Evolutionary conservation across 2,797 vertebrate species (phyloP), one percentile per base, ranked within the genome.

Genomic region (Gallirallus australis): DNA sequence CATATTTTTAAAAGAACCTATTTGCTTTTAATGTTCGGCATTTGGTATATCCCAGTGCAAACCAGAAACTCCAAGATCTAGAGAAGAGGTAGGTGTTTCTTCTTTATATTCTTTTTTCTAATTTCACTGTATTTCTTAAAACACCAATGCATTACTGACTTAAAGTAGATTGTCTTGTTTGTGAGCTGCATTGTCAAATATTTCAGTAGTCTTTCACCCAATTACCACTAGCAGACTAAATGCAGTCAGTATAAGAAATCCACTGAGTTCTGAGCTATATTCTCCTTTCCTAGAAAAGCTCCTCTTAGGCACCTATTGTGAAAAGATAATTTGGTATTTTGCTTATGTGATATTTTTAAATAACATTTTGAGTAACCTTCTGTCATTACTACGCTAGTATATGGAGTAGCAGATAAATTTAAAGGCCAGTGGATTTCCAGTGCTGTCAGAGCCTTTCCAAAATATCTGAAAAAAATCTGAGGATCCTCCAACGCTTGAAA

Each of bases 271-370:
- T 70, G 60, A 82, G 21, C 31, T 82, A 4, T 72, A 23, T 47
- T 73, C 12, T n/a, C 3, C 4, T 9, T 81, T 40, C 42, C 17
- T 61, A 42, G 45, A 72, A 93, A 82, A 81, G 8, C 12, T 86
- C 17, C 12, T n/a, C 28, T 82, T 71, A 79, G 69, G 81, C 28
- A 50, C 25, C 37, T 66, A 37, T 54, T 72, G 57, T 50, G 72
- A 83, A 61, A 48, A 78, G 42, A 56, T 81, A 52, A 75, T 65
- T 86, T 75, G 31, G 48, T 81, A 88, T 95, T 95, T 83, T 81
- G 33, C 39, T 78, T 83, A 42, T 48, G 7, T 37, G 33, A 61
- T 83, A 78, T 69, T 90, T 83, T 81, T 33, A 59, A 91, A 71
- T 65, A 93, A 64, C 47, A 57, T 86, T 94, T 70, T 57, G 50